These are phyloP conservation scores for Eulemur macaco DNA, from an alignment of 2,113 vertebrate genomes.

Conservation along the genomic window DNA sequence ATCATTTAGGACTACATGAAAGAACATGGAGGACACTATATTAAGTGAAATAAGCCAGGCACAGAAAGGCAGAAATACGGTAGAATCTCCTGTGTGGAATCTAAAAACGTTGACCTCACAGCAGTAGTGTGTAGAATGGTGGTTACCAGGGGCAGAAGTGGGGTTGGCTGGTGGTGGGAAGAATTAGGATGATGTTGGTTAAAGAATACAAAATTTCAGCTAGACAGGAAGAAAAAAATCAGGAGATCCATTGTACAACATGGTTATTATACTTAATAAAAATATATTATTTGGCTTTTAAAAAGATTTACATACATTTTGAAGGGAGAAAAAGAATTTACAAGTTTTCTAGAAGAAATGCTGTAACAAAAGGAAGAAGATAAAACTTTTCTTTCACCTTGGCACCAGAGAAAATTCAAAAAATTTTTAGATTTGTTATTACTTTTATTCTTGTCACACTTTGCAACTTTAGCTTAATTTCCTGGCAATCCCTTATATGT, in stretches of 20 bases:
- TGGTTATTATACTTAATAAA: background rate
- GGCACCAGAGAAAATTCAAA: background rate
- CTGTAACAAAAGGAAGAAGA: background rate
- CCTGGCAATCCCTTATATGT: background rate
- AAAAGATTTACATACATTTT: background rate
- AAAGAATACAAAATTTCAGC: background rate
- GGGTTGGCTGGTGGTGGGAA: too few relatives aligned
- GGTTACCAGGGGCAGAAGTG: background rate
- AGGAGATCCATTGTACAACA: background rate
- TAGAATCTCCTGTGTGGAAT: background rate
- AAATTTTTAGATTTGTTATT: background rate
- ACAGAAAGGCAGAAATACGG: background rate
- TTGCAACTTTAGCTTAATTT: background rate
- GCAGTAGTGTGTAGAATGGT: background rate
- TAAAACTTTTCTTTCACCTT: background rate
- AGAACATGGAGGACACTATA: background rate
- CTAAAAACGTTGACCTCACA: background rate
- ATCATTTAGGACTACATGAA: background rate
- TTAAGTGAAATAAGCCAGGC: background rate
- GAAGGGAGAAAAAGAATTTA: background rate
- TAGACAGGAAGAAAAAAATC: background rate
- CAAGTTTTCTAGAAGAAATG: background rate
- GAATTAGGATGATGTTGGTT: background rate
- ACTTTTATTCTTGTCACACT: background rate
- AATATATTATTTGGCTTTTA: background rate